phyloP scores from a whole-genome alignment of 2,113 vertebrate species.

The Rhabdomys dilectus region DNA sequence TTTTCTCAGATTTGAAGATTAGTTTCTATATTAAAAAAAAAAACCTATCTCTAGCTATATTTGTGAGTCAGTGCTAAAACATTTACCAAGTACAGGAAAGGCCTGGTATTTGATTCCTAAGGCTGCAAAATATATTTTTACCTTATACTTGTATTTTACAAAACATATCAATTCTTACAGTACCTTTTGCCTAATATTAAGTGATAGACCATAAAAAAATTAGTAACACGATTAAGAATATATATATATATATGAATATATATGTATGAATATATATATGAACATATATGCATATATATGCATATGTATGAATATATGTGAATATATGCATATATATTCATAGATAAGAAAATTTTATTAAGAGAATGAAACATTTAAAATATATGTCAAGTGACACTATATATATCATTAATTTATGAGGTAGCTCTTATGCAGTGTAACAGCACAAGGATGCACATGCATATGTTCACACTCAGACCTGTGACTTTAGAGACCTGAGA shows the following conservation, averaged over 20 bases:
- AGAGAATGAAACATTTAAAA: background rate
- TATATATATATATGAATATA: too few species aligned
- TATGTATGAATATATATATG: too few species aligned
- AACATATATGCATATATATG: too few species aligned
- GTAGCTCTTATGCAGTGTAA: background rate
- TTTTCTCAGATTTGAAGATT: slow-evolving; percentile 31
- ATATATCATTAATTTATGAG: background rate
- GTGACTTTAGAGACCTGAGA: background rate
- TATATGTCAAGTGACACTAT: background rate
- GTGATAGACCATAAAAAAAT: background rate
- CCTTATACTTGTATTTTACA: background rate
- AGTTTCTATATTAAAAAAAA: background rate
- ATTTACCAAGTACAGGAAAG: background rate
- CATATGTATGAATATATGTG: too few species aligned
- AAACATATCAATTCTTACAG: background rate
- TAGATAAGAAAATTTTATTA: background rate
- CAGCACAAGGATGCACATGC: background rate
- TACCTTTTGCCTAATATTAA: background rate
- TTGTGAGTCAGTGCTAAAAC: background rate
- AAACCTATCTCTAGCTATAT: background rate
- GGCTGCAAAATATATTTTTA: background rate
- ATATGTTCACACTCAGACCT: background rate
- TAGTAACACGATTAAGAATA: background rate
- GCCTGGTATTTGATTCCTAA: background rate
- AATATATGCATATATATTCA: too few species aligned